phyloP scores from a whole-genome alignment of 1,140 invertebrate genomes.

The Heliconius himera region DNA sequence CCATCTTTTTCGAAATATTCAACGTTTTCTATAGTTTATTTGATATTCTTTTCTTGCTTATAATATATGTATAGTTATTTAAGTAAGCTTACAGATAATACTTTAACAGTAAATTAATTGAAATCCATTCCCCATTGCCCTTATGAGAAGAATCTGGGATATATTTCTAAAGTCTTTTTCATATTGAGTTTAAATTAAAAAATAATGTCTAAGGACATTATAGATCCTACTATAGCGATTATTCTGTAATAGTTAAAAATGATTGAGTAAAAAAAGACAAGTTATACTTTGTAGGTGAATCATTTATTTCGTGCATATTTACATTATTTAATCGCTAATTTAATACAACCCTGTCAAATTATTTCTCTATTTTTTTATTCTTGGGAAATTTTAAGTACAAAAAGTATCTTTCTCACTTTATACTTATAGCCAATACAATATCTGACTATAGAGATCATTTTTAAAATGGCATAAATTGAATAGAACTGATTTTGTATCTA shows the following conservation, averaged over 20 bases:
- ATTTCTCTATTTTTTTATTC: conserved; percentile 2
- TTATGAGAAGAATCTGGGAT: too few species aligned
- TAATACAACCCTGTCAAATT: conserved; percentile 57
- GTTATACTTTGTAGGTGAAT: background rate
- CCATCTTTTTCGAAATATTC: conserved; percentile 33
- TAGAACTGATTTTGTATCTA: background rate
- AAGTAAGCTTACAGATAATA: too few species aligned
- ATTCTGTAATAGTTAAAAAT: too few species aligned
- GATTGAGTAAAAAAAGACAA: background rate
- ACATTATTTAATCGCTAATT: conserved; percentile 46
- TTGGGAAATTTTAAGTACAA: background rate
- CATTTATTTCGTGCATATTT: conserved; percentile 58
- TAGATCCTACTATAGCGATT: too few species aligned
- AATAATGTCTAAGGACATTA: too few species aligned
- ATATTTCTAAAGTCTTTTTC: too few species aligned
- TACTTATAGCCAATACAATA: conserved; percentile 23
- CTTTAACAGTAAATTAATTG: too few species aligned
- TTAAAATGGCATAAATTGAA: conserved; percentile 15
- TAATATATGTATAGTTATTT: background rate
- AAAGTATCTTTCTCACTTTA: background rate
- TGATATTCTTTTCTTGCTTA: background rate
- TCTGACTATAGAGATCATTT: conserved; percentile 36
- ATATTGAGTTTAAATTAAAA: too few species aligned
- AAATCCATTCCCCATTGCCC: too few species aligned
- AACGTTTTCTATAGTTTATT: conserved; percentile 12